Percentiles rank a stretch among this genome's conserved stretches.
These are phyloP conservation scores for Verasper variegatus DNA, from an alignment of 2,113 vertebrate species.

Conservation along the genomic window DNA sequence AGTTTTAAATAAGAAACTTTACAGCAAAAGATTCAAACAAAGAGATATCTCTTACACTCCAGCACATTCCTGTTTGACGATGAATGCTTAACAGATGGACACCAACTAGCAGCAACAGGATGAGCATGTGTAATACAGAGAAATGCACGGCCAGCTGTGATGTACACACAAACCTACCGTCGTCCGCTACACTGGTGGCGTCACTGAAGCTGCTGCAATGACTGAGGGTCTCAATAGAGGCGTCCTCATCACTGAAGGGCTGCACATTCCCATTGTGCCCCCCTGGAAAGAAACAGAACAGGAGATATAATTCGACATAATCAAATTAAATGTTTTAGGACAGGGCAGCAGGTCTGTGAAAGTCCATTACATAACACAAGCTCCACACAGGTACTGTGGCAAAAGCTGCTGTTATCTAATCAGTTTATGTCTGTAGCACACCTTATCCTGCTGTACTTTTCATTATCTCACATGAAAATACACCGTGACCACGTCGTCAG, in stretches of 20 bases:
- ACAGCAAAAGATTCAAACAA: no score
- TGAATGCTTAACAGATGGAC: no score
- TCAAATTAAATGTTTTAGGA: not conserved
- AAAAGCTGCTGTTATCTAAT: slow-evolving; percentile 57
- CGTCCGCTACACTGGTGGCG: slow-evolving; percentile 90
- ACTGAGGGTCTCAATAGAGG: slow-evolving; percentile 97
- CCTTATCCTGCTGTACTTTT: slow-evolving; percentile 14
- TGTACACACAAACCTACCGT: slow-evolving; percentile 81
- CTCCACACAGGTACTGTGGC: slow-evolving; percentile 24
- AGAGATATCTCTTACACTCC: no score
- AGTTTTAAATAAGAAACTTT: no score
- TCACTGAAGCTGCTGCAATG: slow-evolving; percentile 98
- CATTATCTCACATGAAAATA: slow-evolving; percentile 10
- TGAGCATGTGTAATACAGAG: slow-evolving; percentile 61
- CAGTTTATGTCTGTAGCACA: not conserved
- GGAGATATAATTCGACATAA: not conserved
- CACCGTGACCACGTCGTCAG: not conserved
- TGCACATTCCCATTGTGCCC: slow-evolving; percentile 91
- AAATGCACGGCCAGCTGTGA: not conserved
- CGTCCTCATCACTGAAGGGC: slow-evolving; percentile 97
- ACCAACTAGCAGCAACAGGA: no score
- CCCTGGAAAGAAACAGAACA: slow-evolving; percentile 75
- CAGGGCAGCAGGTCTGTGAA: not conserved
- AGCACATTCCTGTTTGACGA: no score
- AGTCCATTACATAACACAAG: slow-evolving; percentile 43